phyloP scores from a whole-genome alignment of 2,797 vertebrate species.

The Anas acuta region DNA sequence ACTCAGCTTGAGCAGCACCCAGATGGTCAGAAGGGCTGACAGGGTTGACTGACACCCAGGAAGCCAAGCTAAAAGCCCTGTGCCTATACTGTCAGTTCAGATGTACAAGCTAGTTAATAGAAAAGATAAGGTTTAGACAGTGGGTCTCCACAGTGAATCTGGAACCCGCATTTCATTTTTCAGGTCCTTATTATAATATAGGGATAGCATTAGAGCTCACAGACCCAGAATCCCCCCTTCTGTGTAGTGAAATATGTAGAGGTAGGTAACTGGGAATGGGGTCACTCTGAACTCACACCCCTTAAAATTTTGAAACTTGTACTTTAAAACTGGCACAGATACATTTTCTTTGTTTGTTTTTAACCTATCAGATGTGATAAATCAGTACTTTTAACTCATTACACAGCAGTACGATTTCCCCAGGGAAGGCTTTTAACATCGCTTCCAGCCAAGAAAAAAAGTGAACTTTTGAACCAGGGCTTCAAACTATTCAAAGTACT shows the following conservation, averaged over 20 bases:
- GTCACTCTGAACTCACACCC: background rate
- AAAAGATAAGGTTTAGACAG: background rate
- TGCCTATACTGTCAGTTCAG: background rate
- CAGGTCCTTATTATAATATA: background rate
- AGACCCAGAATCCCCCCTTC: background rate
- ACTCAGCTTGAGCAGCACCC: background rate
- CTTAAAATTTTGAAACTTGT: background rate
- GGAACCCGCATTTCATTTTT: background rate
- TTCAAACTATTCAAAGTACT: background rate
- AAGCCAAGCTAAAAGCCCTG: background rate
- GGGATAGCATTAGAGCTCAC: background rate
- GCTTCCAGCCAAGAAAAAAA: slow-evolving; percentile 4
- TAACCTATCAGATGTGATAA: background rate
- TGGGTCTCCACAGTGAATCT: background rate
- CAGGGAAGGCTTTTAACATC: background rate
- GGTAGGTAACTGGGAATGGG: background rate
- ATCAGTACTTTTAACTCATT: slow-evolving; percentile 30
- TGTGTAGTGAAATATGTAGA: background rate
- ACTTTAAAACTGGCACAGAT: background rate
- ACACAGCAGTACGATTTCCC: background rate
- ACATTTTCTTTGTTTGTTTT: background rate
- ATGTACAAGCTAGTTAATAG: background rate
- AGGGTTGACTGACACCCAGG: background rate
- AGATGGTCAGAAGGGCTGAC: background rate
- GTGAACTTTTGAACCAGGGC: slow-evolving; percentile 27